A percentile compares a stretch with the other conserved stretches of the same genome.
Evolutionary conservation across 2,113 vertebrate genomes (phyloP).

Genomic region (Hemibagrus wyckioides): DNA sequence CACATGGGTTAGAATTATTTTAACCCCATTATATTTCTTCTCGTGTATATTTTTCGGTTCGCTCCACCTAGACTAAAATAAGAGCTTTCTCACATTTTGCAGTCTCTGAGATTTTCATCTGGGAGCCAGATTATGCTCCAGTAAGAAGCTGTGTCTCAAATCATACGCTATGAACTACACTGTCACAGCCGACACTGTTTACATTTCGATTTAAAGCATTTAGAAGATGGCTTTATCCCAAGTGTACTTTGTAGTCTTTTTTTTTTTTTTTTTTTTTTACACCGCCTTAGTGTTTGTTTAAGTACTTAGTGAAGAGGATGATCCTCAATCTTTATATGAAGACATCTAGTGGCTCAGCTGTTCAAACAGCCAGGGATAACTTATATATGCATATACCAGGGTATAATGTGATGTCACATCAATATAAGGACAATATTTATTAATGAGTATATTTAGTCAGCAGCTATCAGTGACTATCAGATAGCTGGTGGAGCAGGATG

Average conservation of each 20-base stretch:
- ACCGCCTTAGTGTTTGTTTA: neutral
- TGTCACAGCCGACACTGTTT: neutral
- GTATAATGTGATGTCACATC: neutral
- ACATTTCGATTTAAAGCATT: neutral
- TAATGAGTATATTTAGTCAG: neutral
- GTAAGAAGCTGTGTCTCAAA: neutral
- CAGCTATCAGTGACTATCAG: neutral
- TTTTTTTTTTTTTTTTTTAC: neutral
- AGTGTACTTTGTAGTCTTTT: neutral
- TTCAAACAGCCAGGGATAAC: neutral
- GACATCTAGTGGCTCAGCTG: neutral
- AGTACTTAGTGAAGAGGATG: neutral
- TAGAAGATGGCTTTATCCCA: neutral
- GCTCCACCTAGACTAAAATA: neutral
- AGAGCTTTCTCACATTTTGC: conserved; percentile 6
- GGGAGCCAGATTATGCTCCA: neutral
- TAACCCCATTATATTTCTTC: neutral
- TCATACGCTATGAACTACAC: neutral
- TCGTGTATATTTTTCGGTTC: neutral
- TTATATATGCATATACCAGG: neutral
- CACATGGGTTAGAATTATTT: neutral
- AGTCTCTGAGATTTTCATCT: conserved; percentile 4
- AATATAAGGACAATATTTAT: neutral
- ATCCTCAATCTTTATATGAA: neutral
- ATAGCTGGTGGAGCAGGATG: neutral